Conservation (phyloP, 1,140 invertebrate genomes). For the Telenomus remus region DNA sequence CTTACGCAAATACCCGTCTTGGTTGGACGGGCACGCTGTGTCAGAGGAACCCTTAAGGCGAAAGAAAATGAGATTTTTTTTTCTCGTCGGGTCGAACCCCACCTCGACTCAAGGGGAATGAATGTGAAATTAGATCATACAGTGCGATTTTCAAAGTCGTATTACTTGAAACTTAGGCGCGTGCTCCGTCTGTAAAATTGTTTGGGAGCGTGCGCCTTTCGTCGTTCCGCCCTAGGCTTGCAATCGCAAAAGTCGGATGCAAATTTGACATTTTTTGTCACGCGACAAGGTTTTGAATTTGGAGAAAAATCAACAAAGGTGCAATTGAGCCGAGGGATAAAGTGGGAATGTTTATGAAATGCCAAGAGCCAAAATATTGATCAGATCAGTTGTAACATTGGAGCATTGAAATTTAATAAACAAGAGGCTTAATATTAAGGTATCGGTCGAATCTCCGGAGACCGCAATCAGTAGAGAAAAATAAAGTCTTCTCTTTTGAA, state of each 20-base stretch:
- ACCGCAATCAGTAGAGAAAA: constrained; percentile 73
- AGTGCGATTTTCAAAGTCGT: constrained; percentile 61
- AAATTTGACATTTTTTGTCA: too few species aligned
- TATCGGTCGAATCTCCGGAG: constrained; percentile 64
- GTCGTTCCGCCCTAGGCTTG: background rate
- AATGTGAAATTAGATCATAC: constrained; percentile 73
- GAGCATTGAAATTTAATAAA: constrained; percentile 72
- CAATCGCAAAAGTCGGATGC: too few species aligned
- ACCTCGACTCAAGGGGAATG: constrained; percentile 60
- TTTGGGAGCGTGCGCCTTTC: constrained; percentile 8
- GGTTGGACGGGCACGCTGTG: constrained; percentile 55
- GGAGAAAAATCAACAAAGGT: too few species aligned
- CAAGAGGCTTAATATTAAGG: constrained; percentile 56
- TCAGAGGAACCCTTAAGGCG: constrained; percentile 66
- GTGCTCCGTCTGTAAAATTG: constrained; percentile 57
- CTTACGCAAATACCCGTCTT: constrained; percentile 72
- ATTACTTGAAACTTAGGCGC: constrained; percentile 61
- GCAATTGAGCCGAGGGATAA: too few species aligned
- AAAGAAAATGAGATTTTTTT: constrained; percentile 73
- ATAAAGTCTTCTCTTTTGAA: constrained; percentile 65
- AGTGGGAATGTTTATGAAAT: too few species aligned
- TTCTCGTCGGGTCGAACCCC: constrained; percentile 64
- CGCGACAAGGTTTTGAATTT: too few species aligned
- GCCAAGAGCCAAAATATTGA: too few species aligned
- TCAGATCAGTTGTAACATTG: constrained; percentile 65